Evolutionary conservation across 2,888 invertebrate species (phyloP), one percentile per base, ranked within the genome.

Genomic region (Sycophila texana): DNA sequence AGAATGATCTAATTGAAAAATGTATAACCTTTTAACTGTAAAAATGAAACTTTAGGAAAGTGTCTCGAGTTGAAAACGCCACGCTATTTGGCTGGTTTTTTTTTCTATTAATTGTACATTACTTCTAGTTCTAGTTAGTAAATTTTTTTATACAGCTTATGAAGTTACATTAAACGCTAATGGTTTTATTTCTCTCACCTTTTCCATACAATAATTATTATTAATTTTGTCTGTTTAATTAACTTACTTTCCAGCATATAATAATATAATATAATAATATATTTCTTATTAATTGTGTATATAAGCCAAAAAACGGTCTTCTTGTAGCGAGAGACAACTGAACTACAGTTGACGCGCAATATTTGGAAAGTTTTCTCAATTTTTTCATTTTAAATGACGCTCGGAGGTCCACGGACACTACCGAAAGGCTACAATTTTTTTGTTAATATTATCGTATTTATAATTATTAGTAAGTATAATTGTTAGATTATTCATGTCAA

Each of bases 391-490:
- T 22, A 30, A 77, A 72, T 51, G 74, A 72, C 26, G 55, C 70
- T 79, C 79, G 75, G 76, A 76, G 76, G 79, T 81, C 79, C 79
- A 76, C 73, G 13, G 81, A 79, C 75, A 2, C 81, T 76, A 70
- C 79, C 81, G 79, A 73, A 81, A 79, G 79, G 73, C 78, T 79
- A 79, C 65, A 65, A 47, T 74, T 74, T 68, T 60, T 68, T 4
- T 76, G 12, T 67, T 72, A 39, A 53, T 60, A 53, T 39, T 74
- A 61, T 26, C 16, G n/a, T 61, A 68, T 51, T 20, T 7, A 39
- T 75, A 53, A 14, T 68, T 68, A 53, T 71, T 63, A 53, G 55
- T 30, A 57, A 53, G 55, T 30, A 57, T 66, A 47, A 57, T 67
- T 76, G 18, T 76, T 70, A 22, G 61, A 14, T 58, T 75, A 72